Evolutionary conservation across 2,113 vertebrate genomes (phyloP).

Genomic region (Axis porcinus): DNA sequence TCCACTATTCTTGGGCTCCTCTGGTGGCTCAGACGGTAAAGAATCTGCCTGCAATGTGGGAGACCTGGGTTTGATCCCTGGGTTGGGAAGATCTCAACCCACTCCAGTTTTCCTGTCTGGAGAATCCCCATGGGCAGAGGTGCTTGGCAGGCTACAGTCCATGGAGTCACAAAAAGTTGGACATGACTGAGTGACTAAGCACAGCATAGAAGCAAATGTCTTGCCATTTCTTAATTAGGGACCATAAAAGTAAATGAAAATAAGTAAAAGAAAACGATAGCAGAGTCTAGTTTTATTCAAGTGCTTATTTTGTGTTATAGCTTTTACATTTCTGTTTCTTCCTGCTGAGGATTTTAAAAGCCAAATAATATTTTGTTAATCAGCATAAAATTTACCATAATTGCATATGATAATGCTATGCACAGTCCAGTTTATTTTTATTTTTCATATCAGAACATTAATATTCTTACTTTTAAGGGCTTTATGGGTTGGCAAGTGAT

Average conservation of each 20-base stretch:
- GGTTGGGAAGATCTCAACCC: not conserved
- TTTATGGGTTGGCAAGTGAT: not conserved
- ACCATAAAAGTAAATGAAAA: not conserved
- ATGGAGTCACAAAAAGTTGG: not conserved
- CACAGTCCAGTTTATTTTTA: not conserved
- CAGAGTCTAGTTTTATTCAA: not conserved
- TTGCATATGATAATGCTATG: not conserved
- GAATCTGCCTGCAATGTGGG: not conserved
- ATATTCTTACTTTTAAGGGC: not conserved
- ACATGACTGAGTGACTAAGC: not conserved
- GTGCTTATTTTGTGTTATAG: not conserved
- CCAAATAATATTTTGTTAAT: not conserved
- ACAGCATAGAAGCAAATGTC: not conserved
- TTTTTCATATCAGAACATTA: not conserved
- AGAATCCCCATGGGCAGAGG: not conserved
- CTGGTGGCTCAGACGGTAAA: not conserved
- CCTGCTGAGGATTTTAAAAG: not conserved
- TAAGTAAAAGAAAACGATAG: not conserved
- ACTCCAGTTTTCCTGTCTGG: not conserved
- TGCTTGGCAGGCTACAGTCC: not conserved
- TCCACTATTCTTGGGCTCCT: not conserved
- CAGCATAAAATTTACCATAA: not conserved
- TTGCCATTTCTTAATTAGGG: not conserved
- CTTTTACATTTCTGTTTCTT: conserved; percentile 3
- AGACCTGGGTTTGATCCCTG: not conserved